Base-by-base conservation (phyloP, 2,797 vertebrate genomes). In the Philypnodon macrostomus region DNA sequence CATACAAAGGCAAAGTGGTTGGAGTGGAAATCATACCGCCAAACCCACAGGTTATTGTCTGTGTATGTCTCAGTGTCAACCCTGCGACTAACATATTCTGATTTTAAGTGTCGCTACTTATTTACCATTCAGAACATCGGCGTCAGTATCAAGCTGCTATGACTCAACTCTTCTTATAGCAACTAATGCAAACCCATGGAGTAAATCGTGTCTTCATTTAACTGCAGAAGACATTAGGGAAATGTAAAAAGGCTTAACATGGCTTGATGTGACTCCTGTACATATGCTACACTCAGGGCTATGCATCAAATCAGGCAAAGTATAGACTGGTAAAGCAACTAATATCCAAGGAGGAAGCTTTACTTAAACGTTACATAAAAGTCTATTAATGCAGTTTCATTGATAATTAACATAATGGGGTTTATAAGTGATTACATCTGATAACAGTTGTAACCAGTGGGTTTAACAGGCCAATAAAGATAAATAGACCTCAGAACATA, bases 151-250 rank as follows among this genome's bases (percentile, higher is more conserved):
- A n/a, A n/a, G n/a, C n/a, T n/a, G n/a, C n/a, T n/a, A n/a, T n/a
- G n/a, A n/a, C n/a, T n/a, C n/a, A n/a, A n/a, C n/a, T 23, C 21
- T 6, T 23, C 6, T 6, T 23, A 23, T 3, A 23, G 21, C 21
- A 23, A 23, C 21, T 23, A 23, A 23, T 23, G 33, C 46, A 46
- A 49, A 75, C 67, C 73, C 60, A 72, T 48, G 53, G 56, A 18
- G 42, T 51, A 58, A 58, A 57, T 59, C 4, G 60, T 62, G 70
- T 82, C 70, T 79, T 58, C 57, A 53, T 72, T 80, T 73, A 66
- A 65, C 71, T 79, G 70, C 67, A 67, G 61, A 19, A 55, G 71
- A 73, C 76, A 85, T 83, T 81, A 75, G 79, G 79, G 68, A 84
- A 76, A 81, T 79, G 17, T 51, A 44, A 18, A 8, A 39, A 57